A percentile compares a stretch with the other conserved stretches of the same genome.
Conservation (phyloP, 2,797 vertebrate species). For the Epinephelus awoara region DNA sequence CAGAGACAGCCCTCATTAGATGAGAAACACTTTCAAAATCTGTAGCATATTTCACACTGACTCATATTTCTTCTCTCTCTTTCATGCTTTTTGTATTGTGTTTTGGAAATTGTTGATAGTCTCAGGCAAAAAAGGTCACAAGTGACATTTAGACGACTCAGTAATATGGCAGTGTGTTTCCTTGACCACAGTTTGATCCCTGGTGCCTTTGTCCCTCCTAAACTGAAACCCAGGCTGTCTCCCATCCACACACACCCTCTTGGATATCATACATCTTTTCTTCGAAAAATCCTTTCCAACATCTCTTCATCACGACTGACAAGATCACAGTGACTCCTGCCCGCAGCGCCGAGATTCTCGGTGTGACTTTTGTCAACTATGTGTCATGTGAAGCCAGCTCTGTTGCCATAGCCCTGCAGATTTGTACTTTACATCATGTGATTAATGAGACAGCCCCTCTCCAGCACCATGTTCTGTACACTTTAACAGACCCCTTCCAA, state of each 20-base stretch:
- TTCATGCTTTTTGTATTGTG: too few species aligned
- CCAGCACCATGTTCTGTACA: not conserved
- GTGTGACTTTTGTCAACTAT: slow-evolving; percentile 45
- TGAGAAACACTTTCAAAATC: not conserved
- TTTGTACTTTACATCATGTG: slow-evolving; percentile 7
- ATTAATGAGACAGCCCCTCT: slow-evolving; percentile 11
- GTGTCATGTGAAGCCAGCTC: slow-evolving; percentile 38
- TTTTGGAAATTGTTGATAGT: too few species aligned
- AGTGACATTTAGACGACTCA: not conserved
- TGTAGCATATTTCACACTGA: not conserved
- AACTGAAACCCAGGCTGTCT: not conserved
- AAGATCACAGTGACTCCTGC: slow-evolving; percentile 56
- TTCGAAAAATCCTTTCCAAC: slow-evolving; percentile 40
- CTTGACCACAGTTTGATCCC: slow-evolving; percentile 1
- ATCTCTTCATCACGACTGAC: slow-evolving; percentile 44
- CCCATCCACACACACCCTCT: slow-evolving; percentile 3
- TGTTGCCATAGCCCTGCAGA: slow-evolving; percentile 19
- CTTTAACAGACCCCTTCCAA: not conserved
- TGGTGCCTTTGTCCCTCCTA: not conserved
- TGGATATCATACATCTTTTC: slow-evolving; percentile 26
- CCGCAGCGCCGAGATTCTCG: slow-evolving; percentile 9
- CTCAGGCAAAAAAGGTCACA: too few species aligned
- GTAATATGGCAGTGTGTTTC: not conserved
- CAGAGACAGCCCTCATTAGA: not conserved
- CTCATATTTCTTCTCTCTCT: too few species aligned